Evolutionary conservation across 2,797 vertebrate species (phyloP), one percentile per base, ranked within the genome.

Genomic region (Acanthopagrus latus): DNA sequence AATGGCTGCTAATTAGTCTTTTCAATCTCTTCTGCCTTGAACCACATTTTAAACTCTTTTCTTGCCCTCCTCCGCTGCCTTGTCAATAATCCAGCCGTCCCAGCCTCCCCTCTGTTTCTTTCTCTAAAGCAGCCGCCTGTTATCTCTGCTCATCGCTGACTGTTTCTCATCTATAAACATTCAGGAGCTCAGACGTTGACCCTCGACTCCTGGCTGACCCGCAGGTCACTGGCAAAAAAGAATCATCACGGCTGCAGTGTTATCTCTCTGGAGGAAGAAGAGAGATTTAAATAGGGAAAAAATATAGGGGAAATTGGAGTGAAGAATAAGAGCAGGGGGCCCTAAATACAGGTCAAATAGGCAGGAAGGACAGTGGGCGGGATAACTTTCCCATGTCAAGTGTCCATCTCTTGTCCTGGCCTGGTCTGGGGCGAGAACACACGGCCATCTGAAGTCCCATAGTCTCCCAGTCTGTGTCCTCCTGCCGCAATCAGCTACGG

Each of bases 1-100:
- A 89, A 92, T 86, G 86, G 91, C 92, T 94, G 92, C 94, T 96
- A 96, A 96, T 96, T 95, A 95, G 92, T 95, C 94, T 95, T 96
- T 95, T 95, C 94, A 95, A 94, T 95, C 94, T 94, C 90, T 88
- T 92, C 92, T 76, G 83, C 82, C 80, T 90, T 74, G 66, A 82
- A 82, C 88, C 88, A 88, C 94, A 86, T 50, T 90, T 88, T 52
- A 59, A 83, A 89, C 71, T 66, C 60, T 68, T 74, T 55, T 81
- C 68, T 57, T 63, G 25, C 80, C 67, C 72, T 71, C 65, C 70
- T 80, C 72, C 76, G 71, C 59, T 73, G 80, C 80, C 70, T 75
- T 80, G 86, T 89, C 92, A 90, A 89, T 90, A 90, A 91, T 65
- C 86, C 64, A 67, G 54, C 66, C 54, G 4, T 38, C 60, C 52